Percentiles rank a stretch among this genome's conserved stretches.
phyloP scores from a whole-genome alignment of 2,888 invertebrate species.

The Tetragonisca angustula region DNA sequence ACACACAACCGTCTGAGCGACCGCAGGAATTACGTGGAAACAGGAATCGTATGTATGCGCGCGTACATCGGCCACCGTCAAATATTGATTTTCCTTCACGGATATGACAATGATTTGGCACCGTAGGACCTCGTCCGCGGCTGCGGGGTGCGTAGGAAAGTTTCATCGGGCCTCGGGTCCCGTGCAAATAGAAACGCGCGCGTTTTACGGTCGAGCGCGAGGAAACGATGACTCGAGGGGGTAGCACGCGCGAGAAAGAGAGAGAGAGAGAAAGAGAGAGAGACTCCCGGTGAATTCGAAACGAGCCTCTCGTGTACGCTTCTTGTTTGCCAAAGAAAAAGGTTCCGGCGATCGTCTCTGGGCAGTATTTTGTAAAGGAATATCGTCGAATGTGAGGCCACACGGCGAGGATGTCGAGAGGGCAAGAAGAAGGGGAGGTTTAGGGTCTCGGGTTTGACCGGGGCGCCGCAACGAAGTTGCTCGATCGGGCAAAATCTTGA shows the following conservation, averaged over 20 bases:
- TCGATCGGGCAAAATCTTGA: constrained; percentile 24
- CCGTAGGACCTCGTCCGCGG: constrained; percentile 59
- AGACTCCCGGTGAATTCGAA: constrained; percentile 40
- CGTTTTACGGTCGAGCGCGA: constrained; percentile 41
- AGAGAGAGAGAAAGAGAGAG: no score
- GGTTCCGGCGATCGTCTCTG: constrained; percentile 8
- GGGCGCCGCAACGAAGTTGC: constrained; percentile 40
- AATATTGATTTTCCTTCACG: constrained; percentile 82
- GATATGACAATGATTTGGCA: constrained; percentile 82
- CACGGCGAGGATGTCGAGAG: constrained; percentile 1
- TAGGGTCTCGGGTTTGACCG: constrained; percentile 1
- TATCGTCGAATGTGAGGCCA: constrained; percentile 52
- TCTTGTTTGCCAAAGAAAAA: constrained; percentile 52
- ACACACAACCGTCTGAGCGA: constrained; percentile 50
- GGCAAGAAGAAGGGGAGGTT: constrained; percentile 10
- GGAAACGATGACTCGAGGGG: constrained; percentile 13
- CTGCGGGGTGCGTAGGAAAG: constrained; percentile 33
- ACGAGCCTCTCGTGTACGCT: constrained; percentile 36
- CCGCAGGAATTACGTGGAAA: constrained; percentile 62
- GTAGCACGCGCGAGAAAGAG: no score
- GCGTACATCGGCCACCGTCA: constrained; percentile 75
- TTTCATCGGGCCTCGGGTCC: constrained; percentile 27
- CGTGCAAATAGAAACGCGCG: constrained; percentile 63
- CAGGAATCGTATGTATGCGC: constrained; percentile 58
- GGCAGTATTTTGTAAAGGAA: constrained; percentile 65